Percentiles rank a stretch among this genome's conserved stretches.
phyloP scores from a whole-genome alignment of 1,140 invertebrate genomes.

The Pararge aegeria region DNA sequence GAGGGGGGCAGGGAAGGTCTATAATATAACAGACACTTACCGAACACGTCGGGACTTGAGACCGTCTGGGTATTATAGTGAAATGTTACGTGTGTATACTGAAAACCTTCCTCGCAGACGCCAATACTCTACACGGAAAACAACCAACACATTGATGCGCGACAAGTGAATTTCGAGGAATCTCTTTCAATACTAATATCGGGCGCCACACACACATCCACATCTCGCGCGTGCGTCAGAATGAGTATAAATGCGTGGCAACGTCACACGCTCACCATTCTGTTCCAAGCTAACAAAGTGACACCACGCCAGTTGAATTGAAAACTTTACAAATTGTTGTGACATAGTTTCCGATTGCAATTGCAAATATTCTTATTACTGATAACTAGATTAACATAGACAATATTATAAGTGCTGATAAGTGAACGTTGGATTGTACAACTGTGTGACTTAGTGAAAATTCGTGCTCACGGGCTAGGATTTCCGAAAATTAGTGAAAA shows the following conservation, averaged over 20 bases:
- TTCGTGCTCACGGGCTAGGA: conserved; percentile 38
- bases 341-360: conserved; percentile 54
- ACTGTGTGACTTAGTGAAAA: conserved; percentile 58
- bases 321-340: conserved; percentile 71
- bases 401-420: conserved; percentile 33
- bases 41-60: conserved; percentile 26
- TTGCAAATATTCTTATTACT: conserved; percentile 6
- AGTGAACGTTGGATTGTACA: conserved; percentile 22
- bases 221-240: conserved; percentile 37
- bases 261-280: conserved; percentile 48
- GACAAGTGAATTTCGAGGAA: conserved; percentile 51
- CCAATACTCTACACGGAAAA: conserved; percentile 23
- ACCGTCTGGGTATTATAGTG: neutral
- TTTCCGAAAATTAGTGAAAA: conserved; percentile 63
- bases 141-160: neutral
- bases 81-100: neutral
- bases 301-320: conserved; percentile 39
- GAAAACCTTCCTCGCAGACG: conserved; percentile 20
- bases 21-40: conserved; percentile 20
- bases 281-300: conserved; percentile 32
- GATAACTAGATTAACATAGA: conserved; percentile 19
- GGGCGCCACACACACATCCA: conserved; percentile 50
- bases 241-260: conserved; percentile 37
- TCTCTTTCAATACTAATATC: conserved; percentile 38
- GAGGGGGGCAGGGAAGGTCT: conserved; percentile 27